Evolutionary conservation across 2,113 vertebrate species (phyloP).

Genomic region (Pogonocichla stellata): DNA sequence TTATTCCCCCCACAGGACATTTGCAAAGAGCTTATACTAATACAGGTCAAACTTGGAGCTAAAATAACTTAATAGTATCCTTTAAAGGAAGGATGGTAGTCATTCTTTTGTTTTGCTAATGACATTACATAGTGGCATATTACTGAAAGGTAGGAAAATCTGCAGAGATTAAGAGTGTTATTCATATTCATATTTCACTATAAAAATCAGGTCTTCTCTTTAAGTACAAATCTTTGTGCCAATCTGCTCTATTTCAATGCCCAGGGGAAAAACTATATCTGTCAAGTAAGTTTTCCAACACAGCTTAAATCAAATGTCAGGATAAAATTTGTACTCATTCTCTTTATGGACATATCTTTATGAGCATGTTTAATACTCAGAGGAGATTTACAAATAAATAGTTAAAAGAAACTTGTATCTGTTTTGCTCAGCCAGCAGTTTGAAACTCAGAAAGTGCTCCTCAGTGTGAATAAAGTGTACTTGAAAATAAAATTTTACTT

Average conservation of each 20-base stretch:
- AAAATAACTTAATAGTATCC: not conserved
- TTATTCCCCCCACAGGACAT: not conserved
- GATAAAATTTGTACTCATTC: not conserved
- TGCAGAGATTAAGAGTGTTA: not conserved
- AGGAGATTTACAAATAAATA: constrained; percentile 38
- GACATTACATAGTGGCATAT: not conserved
- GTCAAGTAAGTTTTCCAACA: not conserved
- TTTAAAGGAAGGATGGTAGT: not conserved
- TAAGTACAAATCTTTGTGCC: not conserved
- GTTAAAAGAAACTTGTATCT: constrained; percentile 4
- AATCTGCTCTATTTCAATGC: not conserved
- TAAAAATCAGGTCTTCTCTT: not conserved
- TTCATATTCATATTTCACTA: not conserved
- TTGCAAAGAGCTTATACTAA: constrained; percentile 3
- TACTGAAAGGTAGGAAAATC: constrained; percentile 3
- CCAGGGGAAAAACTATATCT: not conserved
- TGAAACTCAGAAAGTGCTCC: constrained; percentile 1
- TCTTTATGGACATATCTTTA: constrained; percentile 20
- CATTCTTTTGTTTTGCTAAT: constrained; percentile 19
- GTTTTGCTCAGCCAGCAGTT: constrained; percentile 19
- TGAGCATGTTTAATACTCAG: constrained; percentile 28
- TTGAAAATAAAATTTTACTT: constrained; percentile 30
- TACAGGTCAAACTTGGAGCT: not conserved
- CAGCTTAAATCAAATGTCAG: not conserved
- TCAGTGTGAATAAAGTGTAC: not conserved